Evolutionary conservation across 2,888 invertebrate genomes (phyloP), one percentile per base, ranked within the genome.

Genomic region (Lissocephala sabroskyi): DNA sequence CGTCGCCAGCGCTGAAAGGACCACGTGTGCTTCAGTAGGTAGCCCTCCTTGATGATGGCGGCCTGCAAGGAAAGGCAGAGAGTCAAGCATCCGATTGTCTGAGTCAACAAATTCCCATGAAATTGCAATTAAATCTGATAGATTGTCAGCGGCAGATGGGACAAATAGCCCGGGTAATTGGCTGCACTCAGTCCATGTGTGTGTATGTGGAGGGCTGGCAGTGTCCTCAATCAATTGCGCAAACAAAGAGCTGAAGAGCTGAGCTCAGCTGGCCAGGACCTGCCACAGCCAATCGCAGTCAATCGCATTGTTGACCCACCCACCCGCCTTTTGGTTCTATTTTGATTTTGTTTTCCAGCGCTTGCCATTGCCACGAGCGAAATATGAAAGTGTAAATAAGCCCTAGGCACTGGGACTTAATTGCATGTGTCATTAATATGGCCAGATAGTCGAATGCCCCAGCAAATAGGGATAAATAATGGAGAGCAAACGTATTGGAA

Each of bases 1-100:
- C 92, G 89, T 81, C 92, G 90, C 94, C 94, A 95, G 83, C 94
- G 87, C 86, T 94, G 92, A 85, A 93, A 93, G 76, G 92, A 91
- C 87, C 91, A 91, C 56, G 92, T 93, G 86, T 94, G 94, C 86
- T 95, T 95, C 89, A 93, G 88, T 85, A 95, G 87, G 87, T 89
- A 94, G 52, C 94, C 94, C 85, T 94, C 94, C 85, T 92, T 93
- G 79, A 86, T 85, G 62, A 88, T 85, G 65, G 88, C 87, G 85
- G 85, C 86, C 87, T 88, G 79, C 2, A 56, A 7, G 83, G 59
- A 44, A 49, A 48, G 41, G 32, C 47, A 56, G 41, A 50, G 36
- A 62, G 57, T 61, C 56, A 53, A 63, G 52, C 55, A 57, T 74
- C n/a, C n/a, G 65, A 67, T 74, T 74, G 71, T 57, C 75, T 70